Conservation (phyloP, 2,797 vertebrate species). For the Cacajao melanocephalus region DNA sequence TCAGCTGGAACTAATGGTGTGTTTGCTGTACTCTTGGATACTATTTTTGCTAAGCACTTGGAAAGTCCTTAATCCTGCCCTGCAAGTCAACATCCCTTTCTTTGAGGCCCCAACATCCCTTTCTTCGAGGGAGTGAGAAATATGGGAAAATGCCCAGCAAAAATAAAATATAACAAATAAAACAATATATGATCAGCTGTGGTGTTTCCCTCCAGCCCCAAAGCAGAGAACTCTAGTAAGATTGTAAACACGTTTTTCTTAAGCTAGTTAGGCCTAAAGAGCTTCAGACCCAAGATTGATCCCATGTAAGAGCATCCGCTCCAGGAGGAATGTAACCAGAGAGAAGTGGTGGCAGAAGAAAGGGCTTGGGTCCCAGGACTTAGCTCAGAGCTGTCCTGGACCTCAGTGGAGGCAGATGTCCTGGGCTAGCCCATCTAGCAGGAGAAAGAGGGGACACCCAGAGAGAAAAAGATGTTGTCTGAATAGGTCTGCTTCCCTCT, state of each 20-base stretch:
- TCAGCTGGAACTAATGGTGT: background rate
- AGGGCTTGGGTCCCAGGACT: background rate
- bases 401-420: background rate
- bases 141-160: background rate
- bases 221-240: background rate
- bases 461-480: background rate
- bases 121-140: background rate
- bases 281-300: background rate
- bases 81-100: background rate
- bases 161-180: slow-evolving; percentile 1
- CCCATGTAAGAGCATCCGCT: background rate
- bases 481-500: background rate
- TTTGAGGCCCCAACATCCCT: background rate
- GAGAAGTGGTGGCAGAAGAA: background rate
- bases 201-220: background rate
- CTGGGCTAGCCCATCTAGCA: accelerated
- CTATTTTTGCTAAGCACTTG: background rate
- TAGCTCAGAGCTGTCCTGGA: background rate
- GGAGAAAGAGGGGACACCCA: background rate
- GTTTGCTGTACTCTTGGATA: background rate
- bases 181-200: background rate
- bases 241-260: background rate
- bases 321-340: background rate
- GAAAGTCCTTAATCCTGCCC: background rate
- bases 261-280: background rate